Evolutionary conservation across 2,888 invertebrate genomes (phyloP), one percentile per base, ranked within the genome.

Genomic region (Erebia palarica): DNA sequence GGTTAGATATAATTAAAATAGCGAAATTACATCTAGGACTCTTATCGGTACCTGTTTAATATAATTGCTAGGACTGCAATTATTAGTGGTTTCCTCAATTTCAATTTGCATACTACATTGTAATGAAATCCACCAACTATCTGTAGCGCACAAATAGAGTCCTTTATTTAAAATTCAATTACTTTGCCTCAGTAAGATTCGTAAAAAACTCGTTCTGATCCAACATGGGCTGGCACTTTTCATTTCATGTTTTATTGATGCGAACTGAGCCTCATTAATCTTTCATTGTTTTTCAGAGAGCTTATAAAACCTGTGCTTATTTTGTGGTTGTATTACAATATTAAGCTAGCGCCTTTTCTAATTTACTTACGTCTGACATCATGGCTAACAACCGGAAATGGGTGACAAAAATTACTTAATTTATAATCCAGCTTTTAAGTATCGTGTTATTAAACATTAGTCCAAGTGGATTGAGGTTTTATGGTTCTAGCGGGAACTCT

Each of bases 231-330:
- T 82, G 78, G 83, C 86, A 86, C 89, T 91, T 87, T 86, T 81
- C 84, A 84, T 82, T 84, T 79, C 69, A 91, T 91, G 90, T 87
- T 85, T 90, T 90, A 91, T 90, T 83, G 84, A 90, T 90, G 87
- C 73, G 81, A 81, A 76, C 80, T 76, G 73, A 76, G 73, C 68
- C 80, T 72, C 84, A 86, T 90, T 89, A 87, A 85, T 85, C 85
- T 88, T 90, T 90, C 89, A 88, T 90, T 80, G 82, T 79, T 81
- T 85, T 84, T 85, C 59, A 60, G 49, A 65, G 73, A 55, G 66
- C 67, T 58, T 71, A 64, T 63, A 64, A 66, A 72, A 65, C 36
- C 68, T 68, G 21, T 57, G 47, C 9, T 49, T 27, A 49, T 36
- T 67, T 58, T 66, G 58, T 27, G 18, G 44, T 66, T 58, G 49